Base-by-base conservation (phyloP, 2,888 invertebrate species). In the Rhagonycha lutea region DNA sequence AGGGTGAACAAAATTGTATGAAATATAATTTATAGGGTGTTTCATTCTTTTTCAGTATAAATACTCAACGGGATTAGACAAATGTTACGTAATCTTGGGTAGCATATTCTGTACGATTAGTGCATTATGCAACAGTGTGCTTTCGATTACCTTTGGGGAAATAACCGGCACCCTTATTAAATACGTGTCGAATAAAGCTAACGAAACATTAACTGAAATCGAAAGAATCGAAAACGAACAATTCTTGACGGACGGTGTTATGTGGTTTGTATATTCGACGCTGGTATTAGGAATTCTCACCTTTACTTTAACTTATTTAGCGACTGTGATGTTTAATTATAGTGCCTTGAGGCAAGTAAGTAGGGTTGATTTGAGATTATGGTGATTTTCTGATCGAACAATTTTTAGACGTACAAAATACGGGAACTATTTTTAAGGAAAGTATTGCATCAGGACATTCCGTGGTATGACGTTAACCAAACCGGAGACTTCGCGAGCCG, bases 401-500 rank as follows among this genome's bases (percentile, higher is more conserved):
- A 73, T 72, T 87, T 83, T 67, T 81, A 92, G 92, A 91, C 92
- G 10, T 91, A 90, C 81, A 88, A 87, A 82, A 91, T 94, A 79
- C 88, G 94, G 65, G 91, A 91, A 77, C 88, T 89, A 83, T 94
- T 93, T 84, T 88, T 94, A 68, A 89, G 90, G 81, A 91, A 92
- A 26, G 90, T 93, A 3, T 85, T 94, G 69, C 92, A 93, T 84
- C 94, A 95, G 86, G 94, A 95, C 83, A 92, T 95, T 80, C 88
- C 89, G 63, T 95, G 94, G 91, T 94, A 93, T 82, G 94, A 95
- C 84, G 87, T 91, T 3, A 90, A 93, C 83, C 91, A 92, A 85
- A 93, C 92, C 67, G 93, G 93, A 11, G 94, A 94, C 83, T 92
- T 95, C 81, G 92, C 94, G 10, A 92, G 93, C 74, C 91, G 93